Evolutionary conservation across 2,888 invertebrate species (phyloP), one percentile per base, ranked within the genome.

Genomic region (Copidosoma aretas): DNA sequence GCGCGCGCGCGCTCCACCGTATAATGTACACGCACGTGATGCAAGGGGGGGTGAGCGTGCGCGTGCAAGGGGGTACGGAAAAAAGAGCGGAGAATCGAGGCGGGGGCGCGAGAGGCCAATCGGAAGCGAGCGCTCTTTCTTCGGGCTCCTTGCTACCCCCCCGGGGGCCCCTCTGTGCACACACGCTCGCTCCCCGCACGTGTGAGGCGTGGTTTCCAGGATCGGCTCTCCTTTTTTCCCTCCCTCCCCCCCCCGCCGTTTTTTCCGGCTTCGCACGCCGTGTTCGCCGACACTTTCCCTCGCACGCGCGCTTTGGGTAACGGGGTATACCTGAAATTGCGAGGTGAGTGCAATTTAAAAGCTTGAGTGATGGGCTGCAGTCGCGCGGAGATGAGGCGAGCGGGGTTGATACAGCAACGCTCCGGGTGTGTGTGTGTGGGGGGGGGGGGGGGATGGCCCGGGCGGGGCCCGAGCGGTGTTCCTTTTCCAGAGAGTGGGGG

Each of bases 111-210:
- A 72, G 71, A 80, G 78, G 82, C 82, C 82, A 82, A 82, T 82
- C 82, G 82, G 81, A 81, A 82, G 81, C 82, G 75, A 77, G 81
- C 79, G 79, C 21, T 61, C 81, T 81, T 81, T 81, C 82, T 81
- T 82, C 59, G 58, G 32, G 32, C 3, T 8, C 4, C 32, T 3
- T 32, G 32, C 32, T 32, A n/a, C 32, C 32, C 8, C 8, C 4
- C 32, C 32, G 4, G 53, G 41, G n/a, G 49, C 8, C 60, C 17
- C 22, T 24, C 39, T 32, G 60, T 5, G 39, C 67, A 80, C 79
- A 80, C 79, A 78, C 78, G 78, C 76, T 1, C 76, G 78, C 76
- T 24, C 21, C 17, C 63, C 62, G 46, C 60, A 63, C 64, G 66
- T 76, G 77, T 78, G 80, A 80, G 80, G 81, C 80, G 80, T 80